Evolutionary conservation across 2,797 vertebrate species (phyloP).

Genomic region (Cephalopachus bancanus): DNA sequence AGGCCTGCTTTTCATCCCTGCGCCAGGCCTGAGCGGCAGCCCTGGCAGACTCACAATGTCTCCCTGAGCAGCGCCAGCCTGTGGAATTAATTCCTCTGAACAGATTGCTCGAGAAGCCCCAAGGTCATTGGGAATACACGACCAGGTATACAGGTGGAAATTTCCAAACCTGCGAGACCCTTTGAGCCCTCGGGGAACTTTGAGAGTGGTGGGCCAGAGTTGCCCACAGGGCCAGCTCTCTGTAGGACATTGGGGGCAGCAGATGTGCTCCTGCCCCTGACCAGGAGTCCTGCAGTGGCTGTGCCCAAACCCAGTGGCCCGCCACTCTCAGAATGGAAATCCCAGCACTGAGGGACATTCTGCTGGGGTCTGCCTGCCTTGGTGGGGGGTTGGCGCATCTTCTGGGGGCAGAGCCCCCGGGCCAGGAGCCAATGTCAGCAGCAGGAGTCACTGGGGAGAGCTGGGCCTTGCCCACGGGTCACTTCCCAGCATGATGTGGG

Average conservation of each 20-base stretch:
- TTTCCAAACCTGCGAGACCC: slow-evolving; percentile 2
- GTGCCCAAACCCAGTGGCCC: background rate
- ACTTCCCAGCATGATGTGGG: background rate
- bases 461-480: too few relatives aligned
- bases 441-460: too few relatives aligned
- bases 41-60: background rate
- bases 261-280: background rate
- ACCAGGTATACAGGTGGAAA: background rate
- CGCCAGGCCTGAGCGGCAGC: slow-evolving; percentile 22
- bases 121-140: slow-evolving; percentile 65
- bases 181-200: background rate
- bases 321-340: background rate
- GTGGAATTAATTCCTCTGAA: slow-evolving; percentile 72
- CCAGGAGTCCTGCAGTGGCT: background rate
- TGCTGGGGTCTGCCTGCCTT: background rate
- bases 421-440: background rate
- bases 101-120: slow-evolving; percentile 79
- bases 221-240: background rate
- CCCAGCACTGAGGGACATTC: background rate
- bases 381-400: background rate
- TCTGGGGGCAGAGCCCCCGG: background rate
- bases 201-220: too few relatives aligned
- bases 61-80: slow-evolving; percentile 50
- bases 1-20: background rate
- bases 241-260: too few relatives aligned